Conservation (phyloP, 2,113 vertebrate species). For the Dicaeum eximium region DNA sequence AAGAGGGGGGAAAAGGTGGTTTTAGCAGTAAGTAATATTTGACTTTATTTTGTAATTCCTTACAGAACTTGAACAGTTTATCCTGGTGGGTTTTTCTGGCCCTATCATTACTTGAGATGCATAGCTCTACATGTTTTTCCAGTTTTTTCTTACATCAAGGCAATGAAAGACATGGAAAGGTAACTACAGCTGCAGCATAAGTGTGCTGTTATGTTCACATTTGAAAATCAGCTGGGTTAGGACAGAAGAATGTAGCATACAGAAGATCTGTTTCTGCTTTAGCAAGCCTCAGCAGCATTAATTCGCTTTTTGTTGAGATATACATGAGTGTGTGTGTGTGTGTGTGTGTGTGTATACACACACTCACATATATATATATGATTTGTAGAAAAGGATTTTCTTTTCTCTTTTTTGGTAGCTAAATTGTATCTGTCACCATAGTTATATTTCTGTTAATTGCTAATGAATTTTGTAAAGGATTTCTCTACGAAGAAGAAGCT, state of each 20-base stretch:
- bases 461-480: not conserved
- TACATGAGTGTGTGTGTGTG: fast-evolving
- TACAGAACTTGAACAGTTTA: not conserved
- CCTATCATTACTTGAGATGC: not conserved
- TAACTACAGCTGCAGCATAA: not conserved
- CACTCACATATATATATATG: not conserved
- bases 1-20: not conserved
- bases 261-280: not conserved
- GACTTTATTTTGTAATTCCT: not conserved
- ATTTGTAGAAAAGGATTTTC: not conserved
- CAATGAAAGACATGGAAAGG: not conserved
- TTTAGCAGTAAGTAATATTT: not conserved
- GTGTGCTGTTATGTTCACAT: not conserved
- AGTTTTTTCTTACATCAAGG: not conserved
- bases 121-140: not conserved
- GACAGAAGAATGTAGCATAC: not conserved
- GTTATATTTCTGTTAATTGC: not conserved
- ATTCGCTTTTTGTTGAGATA: not conserved
- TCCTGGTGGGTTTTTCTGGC: not conserved
- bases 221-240: not conserved
- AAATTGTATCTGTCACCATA: not conserved
- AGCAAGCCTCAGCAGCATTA: not conserved
- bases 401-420: not conserved
- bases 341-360: not conserved
- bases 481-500: not conserved